A percentile compares a stretch with the other conserved stretches of the same genome.
Conservation (phyloP, 2,797 vertebrate genomes). For the Echiichthys vipera region DNA sequence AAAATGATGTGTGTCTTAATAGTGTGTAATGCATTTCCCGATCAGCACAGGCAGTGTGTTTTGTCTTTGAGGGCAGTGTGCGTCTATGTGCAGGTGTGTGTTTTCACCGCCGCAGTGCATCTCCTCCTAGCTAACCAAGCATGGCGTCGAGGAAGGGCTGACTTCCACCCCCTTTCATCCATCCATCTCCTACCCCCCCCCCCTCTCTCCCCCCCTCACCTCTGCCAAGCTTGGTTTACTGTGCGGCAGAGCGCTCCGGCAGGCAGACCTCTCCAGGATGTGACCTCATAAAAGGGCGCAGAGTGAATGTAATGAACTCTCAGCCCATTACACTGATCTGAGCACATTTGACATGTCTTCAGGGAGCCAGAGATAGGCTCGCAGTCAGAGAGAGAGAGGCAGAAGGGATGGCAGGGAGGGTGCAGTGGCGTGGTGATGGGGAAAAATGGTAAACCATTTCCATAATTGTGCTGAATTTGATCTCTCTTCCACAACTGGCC, state of each 20-base stretch:
- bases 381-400: conserved; percentile 37
- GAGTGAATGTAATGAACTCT: conserved; percentile 83
- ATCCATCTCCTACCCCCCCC: conserved; percentile 28
- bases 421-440: conserved; percentile 25
- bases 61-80: background rate
- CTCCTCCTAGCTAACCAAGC: conserved; percentile 64
- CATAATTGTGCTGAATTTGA: conserved; percentile 74
- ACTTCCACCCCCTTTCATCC: conserved; percentile 51
- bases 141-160: conserved; percentile 44
- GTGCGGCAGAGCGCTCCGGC: conserved; percentile 67
- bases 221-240: conserved; percentile 77
- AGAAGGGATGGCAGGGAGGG: conserved; percentile 22
- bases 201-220: conserved; percentile 28
- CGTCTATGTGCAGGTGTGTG: conserved; percentile 44
- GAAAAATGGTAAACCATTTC: conserved; percentile 62
- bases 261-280: conserved; percentile 78
- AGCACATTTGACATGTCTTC: conserved; percentile 82
- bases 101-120: conserved; percentile 49
- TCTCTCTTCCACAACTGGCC: conserved; percentile 58
- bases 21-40: conserved; percentile 11
- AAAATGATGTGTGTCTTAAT: background rate
- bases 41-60: conserved; percentile 1
- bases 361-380: conserved; percentile 72
- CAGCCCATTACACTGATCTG: conserved; percentile 83
- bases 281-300: conserved; percentile 85